Conservation (phyloP, 2,113 vertebrate species). For the Numida meleagris region DNA sequence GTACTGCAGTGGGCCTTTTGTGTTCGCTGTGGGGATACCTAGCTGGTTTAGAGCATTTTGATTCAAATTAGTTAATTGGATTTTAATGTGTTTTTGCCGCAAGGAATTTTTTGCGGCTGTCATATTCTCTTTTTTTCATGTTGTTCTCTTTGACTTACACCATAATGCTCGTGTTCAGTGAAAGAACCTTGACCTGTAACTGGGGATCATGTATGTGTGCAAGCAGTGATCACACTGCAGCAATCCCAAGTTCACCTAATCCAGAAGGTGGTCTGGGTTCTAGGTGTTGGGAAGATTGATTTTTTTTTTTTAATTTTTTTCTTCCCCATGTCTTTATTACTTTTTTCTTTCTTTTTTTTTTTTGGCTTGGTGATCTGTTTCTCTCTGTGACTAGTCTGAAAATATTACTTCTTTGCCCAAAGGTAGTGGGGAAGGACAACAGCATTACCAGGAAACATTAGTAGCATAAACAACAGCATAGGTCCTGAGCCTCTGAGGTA, state of each 20-base stretch:
- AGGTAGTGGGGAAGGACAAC: neutral
- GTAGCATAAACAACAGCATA: neutral
- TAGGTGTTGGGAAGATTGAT: neutral
- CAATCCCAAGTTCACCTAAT: neutral
- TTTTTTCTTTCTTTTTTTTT: too few relatives aligned
- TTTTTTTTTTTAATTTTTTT: neutral
- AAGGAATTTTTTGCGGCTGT: neutral
- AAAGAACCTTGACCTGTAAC: neutral
- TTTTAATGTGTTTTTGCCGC: neutral
- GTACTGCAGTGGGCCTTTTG: neutral
- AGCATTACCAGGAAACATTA: neutral
- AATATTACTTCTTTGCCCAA: neutral
- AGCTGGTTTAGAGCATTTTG: neutral
- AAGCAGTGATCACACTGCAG: neutral
- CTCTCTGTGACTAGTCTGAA: neutral
- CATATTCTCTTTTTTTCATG: neutral
- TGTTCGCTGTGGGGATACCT: neutral
- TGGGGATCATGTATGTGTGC: neutral
- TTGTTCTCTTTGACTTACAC: neutral
- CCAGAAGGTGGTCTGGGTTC: neutral
- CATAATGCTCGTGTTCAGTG: fast-evolving
- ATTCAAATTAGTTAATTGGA: neutral
- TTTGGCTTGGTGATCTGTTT: neutral
- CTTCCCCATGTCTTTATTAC: neutral
- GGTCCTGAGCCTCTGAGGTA: neutral